Percentiles rank a stretch among this genome's conserved stretches.
phyloP scores from a whole-genome alignment of 2,888 invertebrate genomes.

The Campoplex nolae region DNA sequence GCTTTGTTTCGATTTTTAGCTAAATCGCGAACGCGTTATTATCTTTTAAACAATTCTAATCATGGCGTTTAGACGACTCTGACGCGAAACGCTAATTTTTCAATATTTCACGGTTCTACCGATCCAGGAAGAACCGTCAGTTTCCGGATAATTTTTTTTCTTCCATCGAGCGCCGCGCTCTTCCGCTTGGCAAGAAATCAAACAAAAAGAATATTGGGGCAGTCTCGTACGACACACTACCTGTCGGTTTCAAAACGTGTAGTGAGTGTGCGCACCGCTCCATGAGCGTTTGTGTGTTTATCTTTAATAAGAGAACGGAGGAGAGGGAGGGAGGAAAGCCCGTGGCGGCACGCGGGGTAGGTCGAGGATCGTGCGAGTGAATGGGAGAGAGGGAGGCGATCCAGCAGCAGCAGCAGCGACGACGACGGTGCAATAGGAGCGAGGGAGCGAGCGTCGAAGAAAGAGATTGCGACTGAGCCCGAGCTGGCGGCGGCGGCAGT shows the following conservation, averaged over 20 bases:
- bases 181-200: background rate
- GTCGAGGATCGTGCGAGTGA: constrained; percentile 40
- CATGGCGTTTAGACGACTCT: background rate
- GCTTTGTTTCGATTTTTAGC: background rate
- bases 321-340: background rate
- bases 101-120: background rate
- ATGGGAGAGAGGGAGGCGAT: constrained; percentile 27
- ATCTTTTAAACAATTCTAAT: background rate
- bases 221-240: constrained; percentile 1
- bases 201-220: constrained; percentile 9
- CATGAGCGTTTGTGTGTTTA: background rate
- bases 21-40: background rate
- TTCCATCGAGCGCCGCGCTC: background rate
- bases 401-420: constrained; percentile 32
- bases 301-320: background rate
- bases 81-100: background rate
- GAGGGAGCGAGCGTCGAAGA: background rate
- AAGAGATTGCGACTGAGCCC: background rate
- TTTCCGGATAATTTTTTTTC: background rate
- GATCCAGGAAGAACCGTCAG: background rate
- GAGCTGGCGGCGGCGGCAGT: constrained; percentile 48
- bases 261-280: constrained; percentile 13
- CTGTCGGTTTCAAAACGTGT: constrained; percentile 24
- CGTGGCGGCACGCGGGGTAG: constrained; percentile 14
- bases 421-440: background rate